phyloP scores from a whole-genome alignment of 2,113 vertebrate species.

The Anguilla japonica region DNA sequence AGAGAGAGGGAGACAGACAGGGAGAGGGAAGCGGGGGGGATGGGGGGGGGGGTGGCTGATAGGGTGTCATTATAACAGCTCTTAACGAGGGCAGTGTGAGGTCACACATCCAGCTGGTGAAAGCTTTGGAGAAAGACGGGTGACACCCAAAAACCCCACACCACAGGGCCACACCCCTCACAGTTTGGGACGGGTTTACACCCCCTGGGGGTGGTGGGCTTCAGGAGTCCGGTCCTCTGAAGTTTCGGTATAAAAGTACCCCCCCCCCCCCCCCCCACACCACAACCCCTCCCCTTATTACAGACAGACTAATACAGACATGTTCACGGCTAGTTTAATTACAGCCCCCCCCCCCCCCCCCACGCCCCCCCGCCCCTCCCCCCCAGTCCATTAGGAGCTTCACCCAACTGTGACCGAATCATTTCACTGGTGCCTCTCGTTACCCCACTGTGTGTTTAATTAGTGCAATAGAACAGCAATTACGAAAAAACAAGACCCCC shows the following conservation, averaged over 20 bases:
- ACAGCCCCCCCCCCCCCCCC: not conserved
- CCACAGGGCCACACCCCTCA: too few species aligned
- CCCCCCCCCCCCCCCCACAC: not conserved
- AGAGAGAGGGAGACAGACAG: too few species aligned
- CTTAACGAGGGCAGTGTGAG: conserved; percentile 25
- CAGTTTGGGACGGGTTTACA: too few species aligned
- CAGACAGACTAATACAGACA: not conserved
- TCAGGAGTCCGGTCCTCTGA: too few species aligned
- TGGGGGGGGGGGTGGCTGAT: not conserved
- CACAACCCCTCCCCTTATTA: conserved; percentile 21
- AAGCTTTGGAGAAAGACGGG: not conserved
- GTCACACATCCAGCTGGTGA: conserved; percentile 17
- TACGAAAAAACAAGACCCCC: conserved; percentile 41
- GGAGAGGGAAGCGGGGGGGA: too few species aligned
- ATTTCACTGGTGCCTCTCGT: conserved; percentile 68
- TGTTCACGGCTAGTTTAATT: conserved; percentile 6
- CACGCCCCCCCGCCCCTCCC: conserved; percentile 37
- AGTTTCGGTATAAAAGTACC: too few species aligned
- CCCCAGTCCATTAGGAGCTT: conserved; percentile 61
- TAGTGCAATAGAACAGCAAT: conserved; percentile 65
- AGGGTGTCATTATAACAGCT: conserved; percentile 45
- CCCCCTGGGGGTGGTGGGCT: too few species aligned
- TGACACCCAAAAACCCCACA: not conserved
- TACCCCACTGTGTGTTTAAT: conserved; percentile 66
- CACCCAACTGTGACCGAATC: conserved; percentile 69